Evolutionary conservation across 2,888 invertebrate species (phyloP), one percentile per base, ranked within the genome.

Genomic region (Tenthredo livida): DNA sequence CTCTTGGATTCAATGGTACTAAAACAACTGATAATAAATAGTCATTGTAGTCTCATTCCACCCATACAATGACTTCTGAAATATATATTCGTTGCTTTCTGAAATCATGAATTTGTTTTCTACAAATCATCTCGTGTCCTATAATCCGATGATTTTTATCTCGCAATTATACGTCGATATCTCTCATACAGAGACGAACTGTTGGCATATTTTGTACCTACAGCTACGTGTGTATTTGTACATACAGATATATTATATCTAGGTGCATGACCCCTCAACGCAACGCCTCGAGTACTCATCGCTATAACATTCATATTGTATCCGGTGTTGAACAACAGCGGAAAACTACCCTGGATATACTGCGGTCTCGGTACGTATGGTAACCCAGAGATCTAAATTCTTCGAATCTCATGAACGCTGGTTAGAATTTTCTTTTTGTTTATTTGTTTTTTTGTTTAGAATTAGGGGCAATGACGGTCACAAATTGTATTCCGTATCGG

Each of bases 201-300:
- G 6, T 37, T 37, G 25, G 73, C 73, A 43, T 40, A 29, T 29
- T 2, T 0, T 73, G 10, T 43, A 73, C 25, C 43, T 43, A 73
- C 43, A 29, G 33, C 50, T 33, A 33, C 4, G 33, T 33, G 4
- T 33, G 33, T 33, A 33, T 33, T 2, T 33, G 2, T 33, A 2
- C 2, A 33, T 33, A 33, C 47, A 75, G 25, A 80, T 61, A 33
- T 80, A n/a, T 61, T 61, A 61, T 61, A 50, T 50, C 77, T 61
- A 40, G 37, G 80, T 80, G 80, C 80, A 80, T 80, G 80, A 80
- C 80, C 80, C 50, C 61, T 15, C 29, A 75, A 25, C 70, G 70
- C 17, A 75, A 25, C 40, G 70, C 25, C 47, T 75, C 25, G 47
- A 29, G 29, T 47, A 47, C 50, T 77, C 50, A n/a, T 25, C 29